Conservation (phyloP, 2,888 invertebrate genomes). For the Eueremaeus valkanovi region DNA sequence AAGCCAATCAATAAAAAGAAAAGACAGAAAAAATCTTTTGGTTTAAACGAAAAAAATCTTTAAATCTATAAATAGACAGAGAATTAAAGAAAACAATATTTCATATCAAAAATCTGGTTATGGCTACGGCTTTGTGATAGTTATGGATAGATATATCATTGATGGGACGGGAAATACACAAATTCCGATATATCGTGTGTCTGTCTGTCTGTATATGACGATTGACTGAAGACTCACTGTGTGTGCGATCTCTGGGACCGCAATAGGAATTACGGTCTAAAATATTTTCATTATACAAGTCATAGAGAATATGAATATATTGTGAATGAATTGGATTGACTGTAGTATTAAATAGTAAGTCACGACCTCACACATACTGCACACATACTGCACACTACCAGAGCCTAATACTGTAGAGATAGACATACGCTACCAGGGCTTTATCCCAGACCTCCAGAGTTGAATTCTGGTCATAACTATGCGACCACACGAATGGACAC, state of each 20-base stretch:
- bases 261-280: background rate
- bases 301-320: background rate
- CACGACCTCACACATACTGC: slow-evolving; percentile 5
- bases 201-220: too few species aligned
- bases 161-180: too few species aligned
- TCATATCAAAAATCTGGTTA: too few species aligned
- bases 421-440: background rate
- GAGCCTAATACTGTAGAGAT: background rate
- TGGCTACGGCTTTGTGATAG: too few species aligned
- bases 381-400: too few species aligned
- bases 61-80: too few species aligned
- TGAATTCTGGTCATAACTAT: slow-evolving; percentile 3
- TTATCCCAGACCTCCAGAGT: background rate
- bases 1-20: too few species aligned
- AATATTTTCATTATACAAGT: background rate
- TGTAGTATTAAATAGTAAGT: background rate
- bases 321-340: background rate
- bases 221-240: background rate
- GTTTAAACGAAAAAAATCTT: too few species aligned
- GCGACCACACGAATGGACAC: slow-evolving; percentile 9
- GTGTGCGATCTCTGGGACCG: background rate
- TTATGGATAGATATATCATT: too few species aligned
- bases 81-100: too few species aligned
- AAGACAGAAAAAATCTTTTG: too few species aligned
- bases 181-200: too few species aligned